Percentiles rank a stretch among this genome's conserved stretches.
These are phyloP conservation scores for Trypoxylon attenuatum DNA, from an alignment of 2,888 invertebrate species.

Conservation along the genomic window DNA sequence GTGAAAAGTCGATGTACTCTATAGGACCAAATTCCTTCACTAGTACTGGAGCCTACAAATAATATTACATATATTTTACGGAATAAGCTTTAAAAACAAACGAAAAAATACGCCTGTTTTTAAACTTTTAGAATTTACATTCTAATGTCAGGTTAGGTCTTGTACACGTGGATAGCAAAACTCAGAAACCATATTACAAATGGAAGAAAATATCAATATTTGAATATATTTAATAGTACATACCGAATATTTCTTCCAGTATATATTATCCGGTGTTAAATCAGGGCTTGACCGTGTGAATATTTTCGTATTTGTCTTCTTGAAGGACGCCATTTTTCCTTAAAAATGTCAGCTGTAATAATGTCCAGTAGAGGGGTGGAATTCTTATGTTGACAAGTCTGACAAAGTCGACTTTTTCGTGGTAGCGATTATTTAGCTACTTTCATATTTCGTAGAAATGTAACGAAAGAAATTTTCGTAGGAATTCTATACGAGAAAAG, in stretches of 20 bases:
- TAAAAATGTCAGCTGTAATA: slow-evolving; percentile 45
- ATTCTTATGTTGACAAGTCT: slow-evolving; percentile 44
- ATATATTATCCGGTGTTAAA: slow-evolving; percentile 85
- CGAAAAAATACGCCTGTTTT: background rate
- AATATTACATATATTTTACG: background rate
- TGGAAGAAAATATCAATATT: background rate
- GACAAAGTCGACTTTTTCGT: slow-evolving; percentile 12
- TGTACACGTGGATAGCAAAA: slow-evolving; percentile 35
- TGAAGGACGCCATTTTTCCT: slow-evolving; percentile 78
- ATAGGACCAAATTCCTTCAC: slow-evolving; percentile 95
- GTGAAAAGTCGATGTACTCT: slow-evolving; percentile 93
- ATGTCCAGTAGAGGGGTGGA: slow-evolving; percentile 28
- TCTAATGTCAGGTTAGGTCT: slow-evolving; percentile 47
- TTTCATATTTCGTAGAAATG: background rate
- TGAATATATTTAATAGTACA: slow-evolving; percentile 61
- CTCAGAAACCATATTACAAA: background rate
- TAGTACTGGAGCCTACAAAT: slow-evolving; percentile 84
- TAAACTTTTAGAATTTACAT: background rate
- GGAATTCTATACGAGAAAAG: background rate
- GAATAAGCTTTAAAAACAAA: background rate
- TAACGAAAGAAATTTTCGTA: background rate
- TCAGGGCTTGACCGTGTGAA: slow-evolving; percentile 82
- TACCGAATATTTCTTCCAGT: slow-evolving; percentile 94
- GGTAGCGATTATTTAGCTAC: background rate
- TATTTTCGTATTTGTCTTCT: slow-evolving; percentile 83